A percentile compares a stretch with the other conserved stretches of the same genome.
phyloP scores from a whole-genome alignment of 2,113 vertebrate genomes.

The Mustelus asterias region DNA sequence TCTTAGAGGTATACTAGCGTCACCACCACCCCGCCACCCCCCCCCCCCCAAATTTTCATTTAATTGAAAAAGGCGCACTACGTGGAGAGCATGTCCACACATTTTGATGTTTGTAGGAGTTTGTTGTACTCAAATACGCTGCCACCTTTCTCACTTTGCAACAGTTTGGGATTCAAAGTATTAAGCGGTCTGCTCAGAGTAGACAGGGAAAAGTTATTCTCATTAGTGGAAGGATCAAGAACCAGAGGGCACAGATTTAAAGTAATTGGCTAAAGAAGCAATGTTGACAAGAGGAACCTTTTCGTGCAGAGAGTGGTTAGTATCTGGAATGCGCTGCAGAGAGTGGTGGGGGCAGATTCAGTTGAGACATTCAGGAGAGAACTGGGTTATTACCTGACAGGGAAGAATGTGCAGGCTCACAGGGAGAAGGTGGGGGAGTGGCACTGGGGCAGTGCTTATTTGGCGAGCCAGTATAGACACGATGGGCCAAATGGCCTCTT shows the following conservation, averaged over 20 bases:
- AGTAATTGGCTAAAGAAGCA: neutral
- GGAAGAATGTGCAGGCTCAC: neutral
- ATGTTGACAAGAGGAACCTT: neutral
- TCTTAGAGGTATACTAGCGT: too few relatives aligned
- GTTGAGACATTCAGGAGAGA: neutral
- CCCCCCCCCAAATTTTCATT: too few relatives aligned
- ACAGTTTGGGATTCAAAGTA: neutral
- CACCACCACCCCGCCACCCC: too few relatives aligned
- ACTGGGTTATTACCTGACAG: neutral
- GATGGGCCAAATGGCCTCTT: neutral
- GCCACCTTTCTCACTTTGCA: neutral
- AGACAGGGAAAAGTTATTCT: neutral
- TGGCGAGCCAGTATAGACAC: too few relatives aligned
- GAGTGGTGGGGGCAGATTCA: neutral
- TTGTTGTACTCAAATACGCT: too few relatives aligned
- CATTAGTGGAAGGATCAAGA: neutral
- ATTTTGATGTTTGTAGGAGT: too few relatives aligned
- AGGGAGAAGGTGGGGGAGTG: neutral
- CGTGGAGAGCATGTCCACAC: too few relatives aligned
- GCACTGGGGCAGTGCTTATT: neutral
- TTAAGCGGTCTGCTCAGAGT: neutral
- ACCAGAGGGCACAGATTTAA: too few relatives aligned
- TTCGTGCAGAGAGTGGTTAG: neutral
- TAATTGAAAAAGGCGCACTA: too few relatives aligned
- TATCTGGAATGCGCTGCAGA: neutral